Conservation (phyloP, 2,888 invertebrate genomes). For the Drosophila flavopinicola region DNA sequence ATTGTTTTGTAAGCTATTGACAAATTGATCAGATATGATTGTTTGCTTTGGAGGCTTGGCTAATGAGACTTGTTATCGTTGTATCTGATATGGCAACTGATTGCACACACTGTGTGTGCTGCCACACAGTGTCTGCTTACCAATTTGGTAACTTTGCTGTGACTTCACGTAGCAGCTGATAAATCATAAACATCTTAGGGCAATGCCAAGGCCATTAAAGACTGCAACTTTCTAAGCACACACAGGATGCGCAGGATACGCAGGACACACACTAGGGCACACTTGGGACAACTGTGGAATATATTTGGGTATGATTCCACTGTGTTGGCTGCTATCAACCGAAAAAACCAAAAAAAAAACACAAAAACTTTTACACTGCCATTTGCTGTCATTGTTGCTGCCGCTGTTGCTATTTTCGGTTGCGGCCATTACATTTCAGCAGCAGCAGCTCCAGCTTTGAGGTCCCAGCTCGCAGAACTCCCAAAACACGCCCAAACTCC, state of each 20-base stretch:
- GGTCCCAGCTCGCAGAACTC: constrained; percentile 2
- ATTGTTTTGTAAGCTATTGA: not conserved
- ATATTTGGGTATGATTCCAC: constrained; percentile 35
- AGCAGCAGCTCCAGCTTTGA: constrained; percentile 25
- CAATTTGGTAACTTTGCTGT: constrained; percentile 23
- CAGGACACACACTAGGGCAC: constrained; percentile 1
- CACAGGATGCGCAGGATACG: not conserved
- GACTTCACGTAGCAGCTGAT: constrained; percentile 20
- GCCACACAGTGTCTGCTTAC: not conserved
- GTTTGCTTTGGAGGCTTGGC: too few relatives aligned
- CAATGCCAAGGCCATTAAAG: constrained; percentile 45
- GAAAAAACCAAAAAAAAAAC: too few relatives aligned
- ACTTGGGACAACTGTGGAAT: constrained; percentile 1
- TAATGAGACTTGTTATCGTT: not conserved
- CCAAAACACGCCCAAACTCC: too few relatives aligned
- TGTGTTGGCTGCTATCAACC: constrained; percentile 61
- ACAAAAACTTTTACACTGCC: constrained; percentile 71
- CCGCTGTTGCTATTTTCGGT: constrained; percentile 50
- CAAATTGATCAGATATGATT: too few relatives aligned
- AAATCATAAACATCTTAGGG: constrained; percentile 39
- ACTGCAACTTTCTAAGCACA: constrained; percentile 38
- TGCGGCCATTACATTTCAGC: constrained; percentile 59
- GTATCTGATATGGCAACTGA: not conserved
- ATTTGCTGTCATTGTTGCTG: constrained; percentile 72
- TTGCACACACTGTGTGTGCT: not conserved